phyloP scores from a whole-genome alignment of 1,140 invertebrate species.

The Colletes latitarsis region DNA sequence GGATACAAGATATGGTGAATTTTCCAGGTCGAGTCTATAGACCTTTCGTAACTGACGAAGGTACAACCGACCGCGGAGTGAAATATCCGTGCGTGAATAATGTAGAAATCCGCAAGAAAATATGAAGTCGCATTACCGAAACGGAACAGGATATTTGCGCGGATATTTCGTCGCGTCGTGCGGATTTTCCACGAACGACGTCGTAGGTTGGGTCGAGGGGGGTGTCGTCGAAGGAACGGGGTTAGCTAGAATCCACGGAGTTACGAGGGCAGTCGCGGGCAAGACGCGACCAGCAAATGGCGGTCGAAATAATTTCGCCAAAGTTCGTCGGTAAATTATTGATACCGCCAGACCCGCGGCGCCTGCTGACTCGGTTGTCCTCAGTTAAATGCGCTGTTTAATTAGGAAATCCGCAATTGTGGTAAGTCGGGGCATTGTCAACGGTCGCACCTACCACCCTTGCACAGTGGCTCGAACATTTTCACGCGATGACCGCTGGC shows the following conservation, averaged over 20 bases:
- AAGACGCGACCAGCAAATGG: constrained; percentile 66
- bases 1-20: background rate
- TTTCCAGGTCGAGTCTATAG: background rate
- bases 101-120: constrained; percentile 60
- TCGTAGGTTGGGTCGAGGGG: constrained; percentile 12
- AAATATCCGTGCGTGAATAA: constrained; percentile 51
- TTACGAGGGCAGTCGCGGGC: constrained; percentile 57
- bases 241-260: constrained; percentile 57
- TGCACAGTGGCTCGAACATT: constrained; percentile 1
- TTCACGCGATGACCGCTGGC: constrained; percentile 37
- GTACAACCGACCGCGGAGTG: constrained; percentile 7
- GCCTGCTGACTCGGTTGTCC: constrained; percentile 64
- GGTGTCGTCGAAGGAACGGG: constrained; percentile 4
- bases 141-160: constrained; percentile 58
- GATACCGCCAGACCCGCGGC: constrained; percentile 60
- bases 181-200: too few species aligned
- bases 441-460: constrained; percentile 27
- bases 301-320: constrained; percentile 73
- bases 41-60: constrained; percentile 25
- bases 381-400: constrained; percentile 69
- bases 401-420: constrained; percentile 74
- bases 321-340: constrained; percentile 72
- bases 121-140: constrained; percentile 52
- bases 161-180: constrained; percentile 50
- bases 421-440: constrained; percentile 64